Conservation (phyloP, 2,797 vertebrate species). For the Chromis chromis region DNA sequence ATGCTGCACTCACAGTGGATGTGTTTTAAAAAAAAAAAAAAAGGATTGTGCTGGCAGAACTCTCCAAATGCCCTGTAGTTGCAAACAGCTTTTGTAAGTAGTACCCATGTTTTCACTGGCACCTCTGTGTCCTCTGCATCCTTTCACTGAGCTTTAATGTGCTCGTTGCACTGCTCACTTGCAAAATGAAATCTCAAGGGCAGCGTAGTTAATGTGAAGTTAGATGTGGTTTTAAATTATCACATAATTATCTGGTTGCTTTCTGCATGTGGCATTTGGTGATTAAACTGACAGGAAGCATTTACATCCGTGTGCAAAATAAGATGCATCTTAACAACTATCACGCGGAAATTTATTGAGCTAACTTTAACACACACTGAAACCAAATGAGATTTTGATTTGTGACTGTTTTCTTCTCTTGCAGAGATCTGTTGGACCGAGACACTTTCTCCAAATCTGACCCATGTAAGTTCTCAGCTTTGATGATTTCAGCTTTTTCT, state of each 20-base stretch:
- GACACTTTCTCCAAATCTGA: conserved; percentile 99
- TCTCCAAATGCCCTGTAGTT: not conserved
- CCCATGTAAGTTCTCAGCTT: conserved; percentile 87
- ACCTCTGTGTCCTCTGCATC: conserved; percentile 35
- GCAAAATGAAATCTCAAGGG: conserved; percentile 55
- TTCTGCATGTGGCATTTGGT: conserved; percentile 1
- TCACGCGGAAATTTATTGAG: not conserved
- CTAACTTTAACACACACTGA: not conserved
- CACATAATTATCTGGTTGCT: conserved; percentile 21
- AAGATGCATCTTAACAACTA: not conserved
- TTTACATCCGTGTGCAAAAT: not conserved
- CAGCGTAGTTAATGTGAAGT: conserved; percentile 36
- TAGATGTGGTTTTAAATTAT: conserved; percentile 40
- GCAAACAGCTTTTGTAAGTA: conserved; percentile 5
- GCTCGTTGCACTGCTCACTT: conserved; percentile 28
- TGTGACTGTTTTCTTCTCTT: conserved; percentile 49
- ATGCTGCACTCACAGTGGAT: not conserved
- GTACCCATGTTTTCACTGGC: not conserved
- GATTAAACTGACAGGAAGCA: conserved; percentile 10
- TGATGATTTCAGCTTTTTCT: conserved; percentile 14
- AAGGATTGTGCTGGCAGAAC: not conserved
- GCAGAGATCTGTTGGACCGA: conserved; percentile 93
- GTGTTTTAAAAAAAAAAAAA: not conserved
- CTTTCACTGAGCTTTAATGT: conserved; percentile 39
- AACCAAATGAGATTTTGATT: conserved; percentile 6